A percentile compares a stretch with the other conserved stretches of the same genome.
phyloP scores from a whole-genome alignment of 2,888 invertebrate species.

The Drosophila villosipedis region DNA sequence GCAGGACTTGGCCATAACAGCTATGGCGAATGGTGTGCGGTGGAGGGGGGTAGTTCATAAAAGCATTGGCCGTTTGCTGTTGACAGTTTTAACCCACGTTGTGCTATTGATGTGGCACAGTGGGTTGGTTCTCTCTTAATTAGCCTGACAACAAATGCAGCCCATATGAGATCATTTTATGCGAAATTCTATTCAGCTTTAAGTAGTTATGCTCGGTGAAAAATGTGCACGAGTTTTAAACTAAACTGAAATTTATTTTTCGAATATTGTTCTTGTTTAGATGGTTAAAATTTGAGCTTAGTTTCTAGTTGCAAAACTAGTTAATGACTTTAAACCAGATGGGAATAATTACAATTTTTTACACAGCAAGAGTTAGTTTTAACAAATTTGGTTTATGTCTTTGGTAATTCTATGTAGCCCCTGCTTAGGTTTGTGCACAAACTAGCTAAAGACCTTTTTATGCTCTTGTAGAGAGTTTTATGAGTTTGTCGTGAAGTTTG shows the following conservation, averaged over 20 bases:
- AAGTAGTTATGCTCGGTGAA: neutral
- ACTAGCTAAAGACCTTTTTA: neutral
- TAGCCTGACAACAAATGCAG: slow-evolving; percentile 12
- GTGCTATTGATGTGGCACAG: slow-evolving; percentile 53
- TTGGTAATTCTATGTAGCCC: neutral
- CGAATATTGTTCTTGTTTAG: neutral
- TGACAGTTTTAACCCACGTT: slow-evolving; percentile 55
- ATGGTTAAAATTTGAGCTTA: neutral
- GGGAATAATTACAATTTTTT: neutral
- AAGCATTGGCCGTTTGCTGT: slow-evolving; percentile 53
- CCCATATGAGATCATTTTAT: neutral
- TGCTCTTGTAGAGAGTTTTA: rapidly evolving
- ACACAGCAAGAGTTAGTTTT: neutral
- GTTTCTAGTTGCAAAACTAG: neutral
- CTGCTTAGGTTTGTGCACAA: neutral
- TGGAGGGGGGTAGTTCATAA: slow-evolving; percentile 32
- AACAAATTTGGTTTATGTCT: neutral
- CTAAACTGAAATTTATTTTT: neutral
- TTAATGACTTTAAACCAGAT: neutral
- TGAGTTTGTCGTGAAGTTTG: neutral
- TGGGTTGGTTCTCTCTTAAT: slow-evolving; percentile 32
- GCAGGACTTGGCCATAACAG: slow-evolving; percentile 23
- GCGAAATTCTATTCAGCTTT: neutral
- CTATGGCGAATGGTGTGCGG: neutral
- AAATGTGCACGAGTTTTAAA: neutral